Evolutionary conservation across 2,888 invertebrate species (phyloP), one percentile per base, ranked within the genome.

Genomic region (Marasmarcha lunaedactyla): DNA sequence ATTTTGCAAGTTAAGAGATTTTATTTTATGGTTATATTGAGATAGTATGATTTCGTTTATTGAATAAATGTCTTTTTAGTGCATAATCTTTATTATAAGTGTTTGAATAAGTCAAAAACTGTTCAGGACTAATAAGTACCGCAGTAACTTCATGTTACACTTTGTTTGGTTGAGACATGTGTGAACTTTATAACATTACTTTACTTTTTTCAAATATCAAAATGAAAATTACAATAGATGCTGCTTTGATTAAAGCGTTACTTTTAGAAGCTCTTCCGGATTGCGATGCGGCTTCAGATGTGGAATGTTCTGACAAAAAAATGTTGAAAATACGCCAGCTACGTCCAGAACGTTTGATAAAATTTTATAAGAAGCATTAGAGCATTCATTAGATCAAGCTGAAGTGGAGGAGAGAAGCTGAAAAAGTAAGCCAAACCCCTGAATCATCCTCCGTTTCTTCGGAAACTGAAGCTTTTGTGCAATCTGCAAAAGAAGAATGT

Each of bases 211-310:
- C 20, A 20, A 7, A 7, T 20, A 5, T 20, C 20, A 11, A 30
- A 2, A 30, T 30, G 30, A 11, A 30, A 7, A 30, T 30, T 30
- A 30, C 4, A 39, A 50, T 48, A 14, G 42, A 49, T 44, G 45
- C 42, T 38, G 48, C 44, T 42, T 46, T 48, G 25, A 45, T 48
- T 42, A 45, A 49, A 47, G 46, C 46, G 41, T 41, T 51, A 38
- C 33, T 51, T 38, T 42, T 49, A 40, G 47, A 50, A 50, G 49
- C 48, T 20, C 34, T 50, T 43, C 43, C 44, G 36, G 48, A 51
- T 40, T 50, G 50, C 36, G 11, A 42, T 45, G 46, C 48, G 42
- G 44, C 40, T 33, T 49, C 48, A 40, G 51, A 51, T 45, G 47
- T 37, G 40, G 48, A 39, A 45, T 43, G 43, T 26, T 51, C 47